These are phyloP conservation scores for Numenius phaeopus DNA, from an alignment of 2,797 vertebrate genomes.

Conservation along the genomic window DNA sequence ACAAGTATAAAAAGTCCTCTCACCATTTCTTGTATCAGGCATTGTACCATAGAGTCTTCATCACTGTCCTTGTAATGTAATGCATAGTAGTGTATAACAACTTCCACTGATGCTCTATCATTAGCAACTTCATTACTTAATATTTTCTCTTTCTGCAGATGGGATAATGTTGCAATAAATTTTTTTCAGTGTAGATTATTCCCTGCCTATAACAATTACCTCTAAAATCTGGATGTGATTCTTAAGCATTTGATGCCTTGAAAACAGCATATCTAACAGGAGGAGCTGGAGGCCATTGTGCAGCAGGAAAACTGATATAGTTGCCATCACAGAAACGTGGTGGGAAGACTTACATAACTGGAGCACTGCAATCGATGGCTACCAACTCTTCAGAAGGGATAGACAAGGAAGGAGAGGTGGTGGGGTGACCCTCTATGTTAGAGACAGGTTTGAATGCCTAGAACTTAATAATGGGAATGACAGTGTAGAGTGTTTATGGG, in stretches of 20 bases:
- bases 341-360: too few relatives aligned
- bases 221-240: background rate
- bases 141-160: background rate
- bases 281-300: too few relatives aligned
- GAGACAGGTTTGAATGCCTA: too few relatives aligned
- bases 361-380: too few relatives aligned
- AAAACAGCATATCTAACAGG: background rate
- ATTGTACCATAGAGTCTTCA: background rate
- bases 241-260: background rate
- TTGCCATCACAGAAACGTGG: too few relatives aligned
- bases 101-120: background rate
- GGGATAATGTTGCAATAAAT: background rate
- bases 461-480: too few relatives aligned
- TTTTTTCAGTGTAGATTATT: background rate
- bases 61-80: background rate
- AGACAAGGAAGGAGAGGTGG: too few relatives aligned
- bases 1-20: background rate
- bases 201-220: background rate
- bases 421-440: too few relatives aligned
- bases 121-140: background rate
- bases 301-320: too few relatives aligned
- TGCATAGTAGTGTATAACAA: background rate
- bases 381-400: too few relatives aligned
- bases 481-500: too few relatives aligned
- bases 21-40: background rate